Percentiles rank a stretch among this genome's conserved stretches.
These are phyloP conservation scores for Arnoldichthys spilopterus DNA, from an alignment of 2,797 vertebrate genomes.

Conservation along the genomic window DNA sequence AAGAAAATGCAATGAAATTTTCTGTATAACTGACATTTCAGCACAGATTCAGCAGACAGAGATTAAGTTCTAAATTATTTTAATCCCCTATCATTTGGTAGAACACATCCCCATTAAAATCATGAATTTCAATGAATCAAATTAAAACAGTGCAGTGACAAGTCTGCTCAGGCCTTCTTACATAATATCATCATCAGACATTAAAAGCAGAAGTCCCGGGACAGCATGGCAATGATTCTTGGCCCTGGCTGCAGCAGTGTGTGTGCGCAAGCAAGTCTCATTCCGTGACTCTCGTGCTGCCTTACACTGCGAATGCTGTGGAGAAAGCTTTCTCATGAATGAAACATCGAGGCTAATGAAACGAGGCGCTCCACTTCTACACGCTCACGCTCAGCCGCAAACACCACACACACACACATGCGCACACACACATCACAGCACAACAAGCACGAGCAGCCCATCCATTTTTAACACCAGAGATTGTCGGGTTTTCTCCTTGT, in stretches of 20 bases:
- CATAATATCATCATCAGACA: not conserved
- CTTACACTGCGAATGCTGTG: slow-evolving; percentile 4
- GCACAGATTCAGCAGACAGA: no score
- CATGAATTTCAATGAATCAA: not conserved
- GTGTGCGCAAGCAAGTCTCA: not conserved
- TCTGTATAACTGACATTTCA: no score
- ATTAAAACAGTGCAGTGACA: not conserved
- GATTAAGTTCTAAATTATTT: not conserved
- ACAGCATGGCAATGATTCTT: not conserved
- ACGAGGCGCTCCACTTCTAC: slow-evolving; percentile 48
- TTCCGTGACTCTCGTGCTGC: slow-evolving; percentile 40
- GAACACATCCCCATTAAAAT: not conserved
- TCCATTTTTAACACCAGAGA: slow-evolving; percentile 64
- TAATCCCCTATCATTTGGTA: not conserved
- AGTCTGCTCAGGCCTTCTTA: not conserved
- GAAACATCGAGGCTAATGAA: slow-evolving; percentile 63
- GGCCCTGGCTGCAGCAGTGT: not conserved
- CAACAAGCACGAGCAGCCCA: slow-evolving; percentile 38
- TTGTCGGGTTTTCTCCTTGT: slow-evolving; percentile 16
- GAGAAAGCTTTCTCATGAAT: slow-evolving; percentile 62
- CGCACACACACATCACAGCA: slow-evolving; percentile 29
- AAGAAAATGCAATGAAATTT: no score
- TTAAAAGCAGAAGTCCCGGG: not conserved
- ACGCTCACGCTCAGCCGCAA: slow-evolving; percentile 11
- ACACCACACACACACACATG: slow-evolving; percentile 30